A percentile compares a stretch with the other conserved stretches of the same genome.
Evolutionary conservation across 1,140 invertebrate species (phyloP).

Genomic region (Riptortus pedestris): DNA sequence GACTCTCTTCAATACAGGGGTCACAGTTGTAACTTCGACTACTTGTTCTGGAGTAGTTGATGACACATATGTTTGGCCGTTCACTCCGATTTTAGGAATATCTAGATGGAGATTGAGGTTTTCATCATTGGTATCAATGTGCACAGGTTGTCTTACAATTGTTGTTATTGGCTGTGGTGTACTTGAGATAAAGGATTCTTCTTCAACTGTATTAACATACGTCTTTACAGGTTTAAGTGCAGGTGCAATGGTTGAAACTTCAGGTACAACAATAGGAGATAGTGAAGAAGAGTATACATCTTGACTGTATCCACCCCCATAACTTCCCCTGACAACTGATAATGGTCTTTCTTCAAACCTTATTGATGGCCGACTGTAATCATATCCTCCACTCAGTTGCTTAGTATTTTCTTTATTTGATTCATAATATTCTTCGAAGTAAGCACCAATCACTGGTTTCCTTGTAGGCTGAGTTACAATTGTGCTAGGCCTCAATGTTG

Average conservation of each 20-base stretch:
- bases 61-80: background rate
- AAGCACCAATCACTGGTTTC: conserved; percentile 17
- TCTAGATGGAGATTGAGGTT: conserved; percentile 21
- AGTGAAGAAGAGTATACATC: background rate
- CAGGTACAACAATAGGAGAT: background rate
- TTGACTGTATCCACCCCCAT: background rate
- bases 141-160: conserved; percentile 8
- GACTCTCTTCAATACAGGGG: conserved; percentile 22
- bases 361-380: background rate
- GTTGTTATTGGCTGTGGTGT: conserved; percentile 19
- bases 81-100: conserved; percentile 20
- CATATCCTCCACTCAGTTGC: conserved; percentile 12
- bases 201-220: conserved; percentile 25
- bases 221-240: conserved; percentile 23
- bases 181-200: conserved; percentile 25
- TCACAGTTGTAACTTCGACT: conserved; percentile 19
- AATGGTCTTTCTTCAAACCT: background rate
- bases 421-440: conserved; percentile 29
- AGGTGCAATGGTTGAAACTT: conserved; percentile 13
- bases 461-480: background rate
- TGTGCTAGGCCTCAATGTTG: background rate
- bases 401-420: conserved; percentile 23
- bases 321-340: background rate
- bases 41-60: conserved; percentile 24
- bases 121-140: conserved; percentile 17